Conservation (phyloP, 2,888 invertebrate species). For the Rotaria macrura region DNA sequence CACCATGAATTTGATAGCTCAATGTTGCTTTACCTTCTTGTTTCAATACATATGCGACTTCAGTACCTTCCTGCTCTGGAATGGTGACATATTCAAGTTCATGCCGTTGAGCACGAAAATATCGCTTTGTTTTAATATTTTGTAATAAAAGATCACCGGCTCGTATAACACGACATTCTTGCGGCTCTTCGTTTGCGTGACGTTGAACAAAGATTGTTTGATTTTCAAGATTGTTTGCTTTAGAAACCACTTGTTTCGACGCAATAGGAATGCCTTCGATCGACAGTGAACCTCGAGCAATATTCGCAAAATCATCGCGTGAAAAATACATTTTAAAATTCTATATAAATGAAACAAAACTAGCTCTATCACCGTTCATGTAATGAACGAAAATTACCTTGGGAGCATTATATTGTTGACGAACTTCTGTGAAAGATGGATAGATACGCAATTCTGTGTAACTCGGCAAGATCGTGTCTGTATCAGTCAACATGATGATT, state of each 20-base stretch:
- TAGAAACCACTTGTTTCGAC: background rate
- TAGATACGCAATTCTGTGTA: background rate
- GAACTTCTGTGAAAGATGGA: conserved; percentile 20
- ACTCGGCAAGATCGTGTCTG: background rate
- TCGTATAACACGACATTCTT: background rate
- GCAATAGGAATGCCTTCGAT: background rate
- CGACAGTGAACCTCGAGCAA: background rate
- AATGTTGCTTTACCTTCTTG: background rate
- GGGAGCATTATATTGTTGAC: background rate
- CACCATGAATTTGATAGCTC: background rate
- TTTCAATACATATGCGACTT: background rate
- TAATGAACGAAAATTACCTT: background rate
- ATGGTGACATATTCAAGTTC: background rate
- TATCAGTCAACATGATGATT: background rate
- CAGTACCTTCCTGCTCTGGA: background rate
- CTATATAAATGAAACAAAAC: background rate
- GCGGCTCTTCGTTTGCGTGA: background rate
- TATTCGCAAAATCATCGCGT: background rate
- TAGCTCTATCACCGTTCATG: background rate
- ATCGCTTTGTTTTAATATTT: background rate
- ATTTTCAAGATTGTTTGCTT: conserved; percentile 14
- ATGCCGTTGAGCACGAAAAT: background rate
- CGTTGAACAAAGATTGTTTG: background rate
- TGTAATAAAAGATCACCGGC: background rate
- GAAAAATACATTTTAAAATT: background rate